Evolutionary conservation across 1,140 invertebrate genomes (phyloP), one percentile per base, ranked within the genome.

Genomic region (Bombus vancouverensis): DNA sequence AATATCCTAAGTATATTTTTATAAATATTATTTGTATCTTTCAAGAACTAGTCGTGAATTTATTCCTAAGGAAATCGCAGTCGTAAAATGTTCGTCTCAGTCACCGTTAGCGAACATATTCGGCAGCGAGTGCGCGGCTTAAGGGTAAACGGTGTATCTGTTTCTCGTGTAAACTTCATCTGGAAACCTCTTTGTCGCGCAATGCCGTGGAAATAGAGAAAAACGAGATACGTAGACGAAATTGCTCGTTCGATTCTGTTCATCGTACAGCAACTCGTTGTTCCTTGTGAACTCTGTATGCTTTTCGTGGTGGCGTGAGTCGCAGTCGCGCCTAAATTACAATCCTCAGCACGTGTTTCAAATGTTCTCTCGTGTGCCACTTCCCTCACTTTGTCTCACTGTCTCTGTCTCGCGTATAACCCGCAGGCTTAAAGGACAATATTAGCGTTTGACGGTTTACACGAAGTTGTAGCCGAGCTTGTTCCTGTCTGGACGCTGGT

Each of bases 381-480:
- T 37, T 39, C 15, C 47, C 47, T 25, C 32, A 2, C 62, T 65
- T n/a, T 68, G 10, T 44, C 28, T 70, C n/a, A 1, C 32, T 22
- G 25, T 62, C 75, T 78, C n/a, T 32, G 9, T 42, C 1, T 4
- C 34, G 18, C 25, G 53, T 12, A 25, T n/a, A 73, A 72, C 73
- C 57, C 62, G 42, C 15, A 57, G 13, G 37, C 77, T 68, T 37
- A 42, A 81, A 62, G 70, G 70, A 85, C 83, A 59, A 85, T 85
- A 85, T 85, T 81, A 85, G 44, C 83, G 71, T 81, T 81, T 8
- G 57, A 39, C 68, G 70, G 39, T 81, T 80, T 81, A 81, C 78
- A 68, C 78, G 70, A 81, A 85, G 34, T 72, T 68, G 71, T 47
- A 57, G 71, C 28, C 76, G 59, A 79, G 71, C 83, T 22, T 28